A percentile compares a stretch with the other conserved stretches of the same genome.
Evolutionary conservation across 2,113 vertebrate genomes (phyloP).

Genomic region (Ammodytes marinus): DNA sequence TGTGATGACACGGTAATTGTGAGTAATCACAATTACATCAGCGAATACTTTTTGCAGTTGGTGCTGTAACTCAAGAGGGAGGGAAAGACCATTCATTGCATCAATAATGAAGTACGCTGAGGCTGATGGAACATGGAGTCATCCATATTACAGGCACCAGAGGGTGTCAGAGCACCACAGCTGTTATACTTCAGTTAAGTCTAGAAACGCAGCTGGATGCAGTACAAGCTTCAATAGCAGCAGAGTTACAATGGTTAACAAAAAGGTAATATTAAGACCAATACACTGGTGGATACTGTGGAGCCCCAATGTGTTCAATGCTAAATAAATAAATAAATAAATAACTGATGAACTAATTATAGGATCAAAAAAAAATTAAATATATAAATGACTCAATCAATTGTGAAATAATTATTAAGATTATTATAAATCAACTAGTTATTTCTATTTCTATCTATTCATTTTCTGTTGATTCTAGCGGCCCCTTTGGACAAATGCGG

Average conservation of each 20-base stretch:
- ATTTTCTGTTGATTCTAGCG: too few species aligned
- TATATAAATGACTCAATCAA: not conserved
- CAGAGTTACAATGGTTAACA: not conserved
- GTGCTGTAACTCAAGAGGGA: slow-evolving; percentile 8
- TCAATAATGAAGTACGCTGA: slow-evolving; percentile 13
- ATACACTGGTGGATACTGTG: not conserved
- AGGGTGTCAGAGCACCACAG: slow-evolving; percentile 49
- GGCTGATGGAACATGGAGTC: slow-evolving; percentile 2
- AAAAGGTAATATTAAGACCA: not conserved
- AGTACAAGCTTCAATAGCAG: not conserved
- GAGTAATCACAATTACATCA: not conserved
- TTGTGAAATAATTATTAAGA: not conserved
- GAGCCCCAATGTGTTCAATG: too few species aligned
- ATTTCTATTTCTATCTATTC: too few species aligned
- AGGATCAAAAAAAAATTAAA: not conserved
- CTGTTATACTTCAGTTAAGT: not conserved
- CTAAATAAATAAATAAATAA: not conserved
- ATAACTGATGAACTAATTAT: not conserved
- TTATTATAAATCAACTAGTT: too few species aligned
- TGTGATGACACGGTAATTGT: not conserved
- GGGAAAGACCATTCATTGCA: not conserved
- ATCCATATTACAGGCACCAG: slow-evolving; percentile 55
- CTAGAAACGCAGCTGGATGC: not conserved
- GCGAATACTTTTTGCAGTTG: slow-evolving; percentile 2
- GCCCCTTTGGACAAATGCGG: too few species aligned